Evolutionary conservation across 2,888 invertebrate genomes (phyloP).

Genomic region (Blomia tropicalis): DNA sequence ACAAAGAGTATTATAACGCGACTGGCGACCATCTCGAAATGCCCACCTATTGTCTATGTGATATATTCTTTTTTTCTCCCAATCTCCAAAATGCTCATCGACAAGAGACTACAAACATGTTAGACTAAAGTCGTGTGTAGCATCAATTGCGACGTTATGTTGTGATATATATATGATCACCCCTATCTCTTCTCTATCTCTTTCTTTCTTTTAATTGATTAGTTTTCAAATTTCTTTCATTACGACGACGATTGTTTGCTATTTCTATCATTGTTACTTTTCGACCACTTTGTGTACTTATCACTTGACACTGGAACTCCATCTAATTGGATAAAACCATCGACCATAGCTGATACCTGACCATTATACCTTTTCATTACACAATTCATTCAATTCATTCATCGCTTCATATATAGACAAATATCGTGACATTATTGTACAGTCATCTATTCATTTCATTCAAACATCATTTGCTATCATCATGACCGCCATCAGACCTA

Average conservation of each 20-base stretch:
- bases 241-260: conserved; percentile 1
- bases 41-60: background rate
- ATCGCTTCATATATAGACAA: background rate
- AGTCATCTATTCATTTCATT: background rate
- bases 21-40: no score
- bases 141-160: background rate
- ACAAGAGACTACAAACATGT: no score
- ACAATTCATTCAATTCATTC: background rate
- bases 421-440: background rate
- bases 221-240: background rate
- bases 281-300: conserved; percentile 15
- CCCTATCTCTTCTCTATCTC: background rate
- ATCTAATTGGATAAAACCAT: no score
- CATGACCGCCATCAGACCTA: background rate
- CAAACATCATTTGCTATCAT: background rate
- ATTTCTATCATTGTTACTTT: conserved; percentile 6
- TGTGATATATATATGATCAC: conserved; percentile 9
- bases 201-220: background rate
- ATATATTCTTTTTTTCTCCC: conserved; percentile 1
- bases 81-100: background rate
- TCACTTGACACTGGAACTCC: no score
- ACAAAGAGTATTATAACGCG: no score
- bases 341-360: no score
- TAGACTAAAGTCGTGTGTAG: no score
- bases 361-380: conserved; percentile 1